phyloP scores from a whole-genome alignment of 2,797 vertebrate species.

The Myripristis murdjan region DNA sequence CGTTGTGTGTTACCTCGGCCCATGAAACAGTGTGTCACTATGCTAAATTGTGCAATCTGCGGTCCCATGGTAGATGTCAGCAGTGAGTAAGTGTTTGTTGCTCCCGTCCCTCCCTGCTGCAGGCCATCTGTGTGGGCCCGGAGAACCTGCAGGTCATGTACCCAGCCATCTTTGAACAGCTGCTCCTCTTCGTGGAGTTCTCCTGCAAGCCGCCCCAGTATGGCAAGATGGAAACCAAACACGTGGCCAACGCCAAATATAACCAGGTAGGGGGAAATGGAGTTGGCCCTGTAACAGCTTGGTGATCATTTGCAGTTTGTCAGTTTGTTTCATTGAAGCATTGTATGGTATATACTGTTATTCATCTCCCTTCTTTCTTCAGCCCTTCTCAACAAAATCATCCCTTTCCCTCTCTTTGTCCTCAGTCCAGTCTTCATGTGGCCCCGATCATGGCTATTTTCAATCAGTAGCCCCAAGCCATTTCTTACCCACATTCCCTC shows the following conservation, averaged over 20 bases:
- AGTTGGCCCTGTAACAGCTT: neutral
- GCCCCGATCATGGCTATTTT: constrained; percentile 8
- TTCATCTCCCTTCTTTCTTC: constrained; percentile 16
- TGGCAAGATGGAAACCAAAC: constrained; percentile 98
- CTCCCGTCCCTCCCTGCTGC: constrained; percentile 70
- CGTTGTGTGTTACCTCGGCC: constrained; percentile 27
- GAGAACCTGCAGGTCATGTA: constrained; percentile 99
- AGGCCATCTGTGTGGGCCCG: constrained; percentile 97
- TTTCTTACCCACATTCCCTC: constrained; percentile 26
- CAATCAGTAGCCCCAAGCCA: constrained; percentile 29
- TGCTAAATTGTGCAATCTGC: constrained; percentile 62
- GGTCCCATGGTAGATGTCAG: constrained; percentile 68
- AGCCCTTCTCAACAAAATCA: constrained; percentile 39
- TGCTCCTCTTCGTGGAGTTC: constrained; percentile 97
- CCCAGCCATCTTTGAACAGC: constrained; percentile 98
- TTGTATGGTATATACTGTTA: constrained; percentile 8
- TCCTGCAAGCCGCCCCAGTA: constrained; percentile 99
- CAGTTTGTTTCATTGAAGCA: constrained; percentile 26
- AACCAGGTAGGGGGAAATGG: constrained; percentile 90
- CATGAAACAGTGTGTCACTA: constrained; percentile 53
- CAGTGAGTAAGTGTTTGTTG: constrained; percentile 70
- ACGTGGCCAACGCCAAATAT: constrained; percentile 99
- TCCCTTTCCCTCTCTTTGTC: neutral
- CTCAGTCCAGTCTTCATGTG: constrained; percentile 27
- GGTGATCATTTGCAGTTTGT: constrained; percentile 24